A percentile compares a stretch with the other conserved stretches of the same genome.
phyloP scores from a whole-genome alignment of 2,888 invertebrate species.

The Heliconius ethilla region DNA sequence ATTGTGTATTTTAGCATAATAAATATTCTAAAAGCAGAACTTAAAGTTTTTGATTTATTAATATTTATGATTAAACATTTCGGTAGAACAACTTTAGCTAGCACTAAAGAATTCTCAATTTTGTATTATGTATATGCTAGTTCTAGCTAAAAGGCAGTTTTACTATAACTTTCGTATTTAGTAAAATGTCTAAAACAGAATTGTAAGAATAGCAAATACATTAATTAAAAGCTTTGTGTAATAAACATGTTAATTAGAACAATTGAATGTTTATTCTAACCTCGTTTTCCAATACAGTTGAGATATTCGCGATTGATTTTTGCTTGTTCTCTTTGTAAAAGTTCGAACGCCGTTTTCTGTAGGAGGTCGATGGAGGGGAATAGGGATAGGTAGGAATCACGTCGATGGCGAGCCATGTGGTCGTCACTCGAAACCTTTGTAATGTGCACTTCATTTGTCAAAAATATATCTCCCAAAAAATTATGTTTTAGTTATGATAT shows the following conservation, averaged over 20 bases:
- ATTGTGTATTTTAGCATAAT: background rate
- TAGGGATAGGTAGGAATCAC: slow-evolving; percentile 66
- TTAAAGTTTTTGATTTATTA: background rate
- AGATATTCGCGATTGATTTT: slow-evolving; percentile 66
- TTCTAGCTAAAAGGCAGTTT: background rate
- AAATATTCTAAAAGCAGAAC: background rate
- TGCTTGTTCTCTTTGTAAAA: slow-evolving; percentile 59
- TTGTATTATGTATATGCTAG: background rate
- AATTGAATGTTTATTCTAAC: slow-evolving; percentile 54
- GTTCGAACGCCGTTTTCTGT: slow-evolving; percentile 63
- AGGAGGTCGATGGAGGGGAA: slow-evolving; percentile 69
- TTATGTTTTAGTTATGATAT: slow-evolving; percentile 14
- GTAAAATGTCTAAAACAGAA: slow-evolving; percentile 15
- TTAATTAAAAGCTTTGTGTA: background rate
- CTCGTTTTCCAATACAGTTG: slow-evolving; percentile 71
- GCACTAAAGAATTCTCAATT: background rate
- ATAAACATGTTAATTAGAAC: background rate
- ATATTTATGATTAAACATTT: background rate
- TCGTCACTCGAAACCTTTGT: slow-evolving; percentile 60
- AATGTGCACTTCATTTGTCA: slow-evolving; percentile 54
- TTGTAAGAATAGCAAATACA: background rate
- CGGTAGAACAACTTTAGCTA: background rate
- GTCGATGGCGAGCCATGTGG: slow-evolving; percentile 56
- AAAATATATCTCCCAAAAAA: slow-evolving; percentile 39
- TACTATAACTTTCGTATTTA: slow-evolving; percentile 9